Percentiles rank a stretch among this genome's conserved stretches.
These are phyloP conservation scores for Pteropus rufus DNA, from an alignment of 2,797 vertebrate species.

Conservation along the genomic window DNA sequence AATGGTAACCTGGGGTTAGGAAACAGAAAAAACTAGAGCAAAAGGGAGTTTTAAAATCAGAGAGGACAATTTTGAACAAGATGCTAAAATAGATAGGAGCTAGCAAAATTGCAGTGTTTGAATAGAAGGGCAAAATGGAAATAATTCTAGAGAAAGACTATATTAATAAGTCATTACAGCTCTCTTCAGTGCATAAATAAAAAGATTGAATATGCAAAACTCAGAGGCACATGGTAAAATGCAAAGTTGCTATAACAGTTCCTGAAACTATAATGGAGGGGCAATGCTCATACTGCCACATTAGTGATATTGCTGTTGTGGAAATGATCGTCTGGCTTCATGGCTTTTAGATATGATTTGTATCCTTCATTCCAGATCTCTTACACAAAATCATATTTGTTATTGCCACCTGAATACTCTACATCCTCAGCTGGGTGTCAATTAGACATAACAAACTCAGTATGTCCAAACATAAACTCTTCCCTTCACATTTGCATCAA, in stretches of 20 bases:
- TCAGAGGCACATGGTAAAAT: not conserved
- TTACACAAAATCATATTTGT: not conserved
- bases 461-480: not conserved
- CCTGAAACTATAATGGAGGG: not conserved
- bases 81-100: not conserved
- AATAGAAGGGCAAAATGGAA: not conserved
- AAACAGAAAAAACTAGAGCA: not conserved
- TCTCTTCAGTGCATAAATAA: not conserved
- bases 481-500: not conserved
- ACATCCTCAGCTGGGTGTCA: not conserved
- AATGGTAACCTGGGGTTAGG: not conserved
- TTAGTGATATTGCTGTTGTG: not conserved
- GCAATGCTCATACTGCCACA: not conserved
- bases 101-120: not conserved
- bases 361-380: not conserved
- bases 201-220: not conserved
- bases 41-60: not conserved
- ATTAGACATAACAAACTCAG: not conserved
- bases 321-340: not conserved
- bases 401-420: not conserved
- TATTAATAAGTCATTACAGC: not conserved
- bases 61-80: not conserved
- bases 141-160: not conserved
- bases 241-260: not conserved
- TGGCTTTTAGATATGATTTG: not conserved